A percentile compares a stretch with the other conserved stretches of the same genome.
Evolutionary conservation across 1,140 invertebrate species (phyloP).

Genomic region (Drosophila melanogaster): Release_6_plus_ISO1_MT NC_004354.4:17779501-17780000

Average conservation of each 20-base stretch:
- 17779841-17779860: not conserved
- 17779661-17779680: not conserved
- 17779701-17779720: conserved; percentile 48
- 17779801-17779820: not conserved
- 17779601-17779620: conserved; percentile 36
- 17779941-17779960: conserved; percentile 84
- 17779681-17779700: conserved; percentile 12
- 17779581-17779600: conserved; percentile 76
- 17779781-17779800: conserved; percentile 71
- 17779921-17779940: conserved; percentile 84
- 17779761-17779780: conserved; percentile 85
- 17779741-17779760: conserved; percentile 84
- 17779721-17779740: conserved; percentile 76
- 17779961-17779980: conserved; percentile 56
- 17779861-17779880: conserved; percentile 68
- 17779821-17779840: no score
- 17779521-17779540: not conserved
- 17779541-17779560: conserved; percentile 26
- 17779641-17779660: conserved; percentile 46
- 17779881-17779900: conserved; percentile 54
- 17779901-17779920: conserved; percentile 78
- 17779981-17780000: not conserved
- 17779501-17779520: conserved; percentile 1
- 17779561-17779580: conserved; percentile 62
- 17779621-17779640: conserved; percentile 26